Conservation (phyloP, 2,888 invertebrate genomes). For the Eudasyphora cyanicolor region DNA sequence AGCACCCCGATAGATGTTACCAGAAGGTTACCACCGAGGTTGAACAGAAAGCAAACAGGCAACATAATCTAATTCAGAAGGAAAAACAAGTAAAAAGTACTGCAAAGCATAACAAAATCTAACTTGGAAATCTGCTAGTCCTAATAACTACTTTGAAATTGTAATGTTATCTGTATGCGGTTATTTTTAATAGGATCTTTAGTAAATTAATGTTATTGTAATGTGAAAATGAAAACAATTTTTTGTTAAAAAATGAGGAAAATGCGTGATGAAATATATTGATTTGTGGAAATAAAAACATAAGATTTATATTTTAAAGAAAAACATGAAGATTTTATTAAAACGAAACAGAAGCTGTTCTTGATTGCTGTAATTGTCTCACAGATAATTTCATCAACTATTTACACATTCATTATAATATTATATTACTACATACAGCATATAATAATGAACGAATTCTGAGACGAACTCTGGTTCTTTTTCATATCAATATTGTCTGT, state of each 20-base stretch:
- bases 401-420: constrained; percentile 21
- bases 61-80: no score
- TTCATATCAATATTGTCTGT: constrained; percentile 29
- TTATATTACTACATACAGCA: constrained; percentile 15
- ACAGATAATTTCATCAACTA: constrained; percentile 51
- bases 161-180: no score
- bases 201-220: constrained; percentile 18
- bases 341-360: constrained; percentile 32
- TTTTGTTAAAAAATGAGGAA: not conserved
- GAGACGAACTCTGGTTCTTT: constrained; percentile 8
- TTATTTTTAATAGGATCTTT: no score
- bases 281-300: constrained; percentile 32
- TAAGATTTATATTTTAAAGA: constrained; percentile 41
- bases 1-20: no score
- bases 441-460: constrained; percentile 12
- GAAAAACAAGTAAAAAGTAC: no score
- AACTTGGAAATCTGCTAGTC: no score
- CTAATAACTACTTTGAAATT: no score
- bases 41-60: no score
- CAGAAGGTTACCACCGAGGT: no score
- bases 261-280: not conserved
- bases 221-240: not conserved
- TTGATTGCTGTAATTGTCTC: constrained; percentile 48
- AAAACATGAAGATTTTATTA: constrained; percentile 55
- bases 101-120: no score